These are phyloP conservation scores for Rotaria sp. DNA, from an alignment of 2,888 invertebrate genomes.

Conservation along the genomic window DNA sequence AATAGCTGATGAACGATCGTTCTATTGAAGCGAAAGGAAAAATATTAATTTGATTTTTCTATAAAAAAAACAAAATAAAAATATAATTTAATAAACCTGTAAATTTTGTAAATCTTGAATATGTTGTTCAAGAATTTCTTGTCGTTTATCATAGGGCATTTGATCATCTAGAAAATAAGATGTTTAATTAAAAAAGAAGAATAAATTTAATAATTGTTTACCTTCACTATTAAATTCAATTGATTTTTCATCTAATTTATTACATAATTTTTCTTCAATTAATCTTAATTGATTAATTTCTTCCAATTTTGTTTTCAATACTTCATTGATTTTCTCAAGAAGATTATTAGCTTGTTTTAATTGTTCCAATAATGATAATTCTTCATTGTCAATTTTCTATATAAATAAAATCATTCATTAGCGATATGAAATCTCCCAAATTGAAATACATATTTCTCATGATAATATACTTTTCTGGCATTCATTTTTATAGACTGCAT, in stretches of 20 bases:
- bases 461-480: too few species aligned
- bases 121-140: conserved; percentile 21
- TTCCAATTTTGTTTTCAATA: not conserved
- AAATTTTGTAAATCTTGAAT: conserved; percentile 8
- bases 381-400: not conserved
- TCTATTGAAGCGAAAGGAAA: not conserved
- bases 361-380: not conserved
- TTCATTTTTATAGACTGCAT: too few species aligned
- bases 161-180: not conserved
- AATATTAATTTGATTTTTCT: too few species aligned
- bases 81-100: not conserved
- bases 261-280: conserved; percentile 28
- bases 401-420: too few species aligned
- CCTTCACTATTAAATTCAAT: not conserved
- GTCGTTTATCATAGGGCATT: not conserved
- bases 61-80: too few species aligned
- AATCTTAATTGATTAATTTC: not conserved
- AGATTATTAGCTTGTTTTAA: not conserved
- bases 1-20: not conserved
- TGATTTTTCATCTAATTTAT: not conserved
- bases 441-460: too few species aligned
- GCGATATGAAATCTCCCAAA: too few species aligned
- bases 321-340: not conserved
- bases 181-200: too few species aligned
- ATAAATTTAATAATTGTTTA: not conserved